Percentiles rank a stretch among this genome's conserved stretches.
Evolutionary conservation across 1,140 invertebrate species (phyloP).

Genomic region (Heliothis subflexa): DNA sequence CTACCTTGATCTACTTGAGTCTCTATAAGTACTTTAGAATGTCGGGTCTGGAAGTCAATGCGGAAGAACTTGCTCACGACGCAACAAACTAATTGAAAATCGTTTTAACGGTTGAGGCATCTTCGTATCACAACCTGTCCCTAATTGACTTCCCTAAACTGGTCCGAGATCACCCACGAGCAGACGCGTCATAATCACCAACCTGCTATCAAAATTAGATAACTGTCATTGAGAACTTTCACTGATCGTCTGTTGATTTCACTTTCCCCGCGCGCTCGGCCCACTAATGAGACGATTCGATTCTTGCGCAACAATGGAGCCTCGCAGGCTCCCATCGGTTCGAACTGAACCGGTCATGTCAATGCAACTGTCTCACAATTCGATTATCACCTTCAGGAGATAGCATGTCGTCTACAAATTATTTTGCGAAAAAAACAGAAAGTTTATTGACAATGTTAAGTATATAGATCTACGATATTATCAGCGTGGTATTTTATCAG

Average conservation of each 20-base stretch:
- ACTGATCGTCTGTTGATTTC: slow-evolving; percentile 69
- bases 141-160: slow-evolving; percentile 27
- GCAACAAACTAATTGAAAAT: background rate
- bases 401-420: background rate
- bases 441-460: background rate
- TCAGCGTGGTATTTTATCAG: background rate
- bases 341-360: slow-evolving; percentile 38
- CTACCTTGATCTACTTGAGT: slow-evolving; percentile 14
- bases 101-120: background rate
- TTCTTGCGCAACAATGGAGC: slow-evolving; percentile 62
- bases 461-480: background rate
- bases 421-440: background rate
- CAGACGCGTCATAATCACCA: background rate
- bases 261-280: slow-evolving; percentile 60
- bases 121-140: slow-evolving; percentile 18
- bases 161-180: slow-evolving; percentile 25
- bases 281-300: slow-evolving; percentile 64
- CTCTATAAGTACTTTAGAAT: slow-evolving; percentile 7
- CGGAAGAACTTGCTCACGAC: slow-evolving; percentile 12
- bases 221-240: slow-evolving; percentile 74
- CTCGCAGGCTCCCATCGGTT: slow-evolving; percentile 30
- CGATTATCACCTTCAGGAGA: slow-evolving; percentile 1
- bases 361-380: slow-evolving; percentile 17
- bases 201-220: slow-evolving; percentile 72
- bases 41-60: background rate